Base-by-base conservation (phyloP, 2,888 invertebrate genomes). In the Pollenia griseotomentosa region DNA sequence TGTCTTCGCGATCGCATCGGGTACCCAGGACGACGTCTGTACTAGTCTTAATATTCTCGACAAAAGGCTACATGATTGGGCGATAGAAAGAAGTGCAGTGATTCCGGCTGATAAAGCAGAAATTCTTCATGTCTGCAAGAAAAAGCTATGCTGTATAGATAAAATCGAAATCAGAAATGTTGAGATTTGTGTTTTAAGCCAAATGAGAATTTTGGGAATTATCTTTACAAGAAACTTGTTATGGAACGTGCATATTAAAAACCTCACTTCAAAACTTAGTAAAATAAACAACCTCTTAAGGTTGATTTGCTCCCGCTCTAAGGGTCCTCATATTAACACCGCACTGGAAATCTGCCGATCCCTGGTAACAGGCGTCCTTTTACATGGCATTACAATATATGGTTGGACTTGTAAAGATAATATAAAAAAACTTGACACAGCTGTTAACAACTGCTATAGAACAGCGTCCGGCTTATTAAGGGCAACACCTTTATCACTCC, bases 101-200 rank as follows among this genome's bases (percentile, higher is more conserved):
- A 46, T 78, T 11, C 66, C 78, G 9, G 10, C 33, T 1, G 16
- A 19, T n/a, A 78, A 66, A 46, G 10, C 46, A 0, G 78, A 78
- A 23, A 2, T 78, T 23, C 46, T 78, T 6, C 78, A 78, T 16
- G 57, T 78, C 7, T 77, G 78, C 44, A 77, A 14, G 42, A 65
- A 2, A 44, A 65, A 51, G 63, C 12, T 19, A 2, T 65, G 55
- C 7, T 14, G 4, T 7, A 10, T 2, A 4, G 19, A 19, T 16
- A 10, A 10, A 16, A 55, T 19, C 7, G 8, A 19, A 9, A 55
- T 55, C 16, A 7, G 55, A 8, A 55, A 19, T 55, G 8, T 55
- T 2, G 8, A 55, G 1, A 19, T 55, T 10, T 8, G 1, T 10
- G 16, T 55, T 10, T 7, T 10, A 9, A 7, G 19, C 9, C 2